These are phyloP conservation scores for Trichomalopsis sarcophagae DNA, from an alignment of 1,140 invertebrate species.

Conservation along the genomic window DNA sequence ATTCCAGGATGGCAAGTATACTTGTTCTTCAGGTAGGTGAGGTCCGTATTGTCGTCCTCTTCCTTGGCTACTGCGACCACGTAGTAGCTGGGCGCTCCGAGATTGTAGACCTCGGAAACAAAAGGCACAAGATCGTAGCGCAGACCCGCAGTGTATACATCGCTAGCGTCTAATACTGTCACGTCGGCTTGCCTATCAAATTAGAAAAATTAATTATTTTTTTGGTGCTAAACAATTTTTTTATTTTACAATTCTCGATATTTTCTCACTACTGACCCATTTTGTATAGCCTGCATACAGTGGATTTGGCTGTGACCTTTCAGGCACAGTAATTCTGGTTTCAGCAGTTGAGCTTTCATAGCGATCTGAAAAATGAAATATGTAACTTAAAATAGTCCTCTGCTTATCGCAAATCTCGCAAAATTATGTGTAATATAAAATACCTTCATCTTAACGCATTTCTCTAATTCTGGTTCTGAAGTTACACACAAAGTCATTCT, in stretches of 20 bases:
- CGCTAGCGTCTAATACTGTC: conserved; percentile 92
- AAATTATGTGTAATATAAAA: not conserved
- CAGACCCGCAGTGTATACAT: conserved; percentile 93
- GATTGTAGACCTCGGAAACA: conserved; percentile 92
- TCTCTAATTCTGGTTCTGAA: conserved; percentile 91
- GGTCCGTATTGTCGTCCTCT: conserved; percentile 88
- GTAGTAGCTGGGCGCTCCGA: conserved; percentile 91
- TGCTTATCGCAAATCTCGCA: not conserved
- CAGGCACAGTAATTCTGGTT: conserved; percentile 91
- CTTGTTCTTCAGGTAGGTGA: conserved; percentile 91
- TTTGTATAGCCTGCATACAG: conserved; percentile 90
- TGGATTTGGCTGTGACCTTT: conserved; percentile 89
- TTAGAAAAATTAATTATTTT: not conserved
- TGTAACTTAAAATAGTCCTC: not conserved
- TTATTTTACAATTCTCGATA: conserved; percentile 10
- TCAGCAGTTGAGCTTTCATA: conserved; percentile 89
- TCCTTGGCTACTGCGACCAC: conserved; percentile 95
- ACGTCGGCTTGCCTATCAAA: conserved; percentile 84
- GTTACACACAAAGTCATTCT: conserved; percentile 92
- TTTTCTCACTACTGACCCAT: conserved; percentile 75
- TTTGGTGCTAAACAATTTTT: too few species aligned
- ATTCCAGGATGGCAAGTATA: conserved; percentile 95
- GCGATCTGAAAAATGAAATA: conserved; percentile 80
- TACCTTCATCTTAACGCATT: conserved; percentile 96
- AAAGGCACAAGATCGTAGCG: conserved; percentile 89